Conservation (phyloP, 2,113 vertebrate genomes). For the Sphaerodactylus townsendi region DNA sequence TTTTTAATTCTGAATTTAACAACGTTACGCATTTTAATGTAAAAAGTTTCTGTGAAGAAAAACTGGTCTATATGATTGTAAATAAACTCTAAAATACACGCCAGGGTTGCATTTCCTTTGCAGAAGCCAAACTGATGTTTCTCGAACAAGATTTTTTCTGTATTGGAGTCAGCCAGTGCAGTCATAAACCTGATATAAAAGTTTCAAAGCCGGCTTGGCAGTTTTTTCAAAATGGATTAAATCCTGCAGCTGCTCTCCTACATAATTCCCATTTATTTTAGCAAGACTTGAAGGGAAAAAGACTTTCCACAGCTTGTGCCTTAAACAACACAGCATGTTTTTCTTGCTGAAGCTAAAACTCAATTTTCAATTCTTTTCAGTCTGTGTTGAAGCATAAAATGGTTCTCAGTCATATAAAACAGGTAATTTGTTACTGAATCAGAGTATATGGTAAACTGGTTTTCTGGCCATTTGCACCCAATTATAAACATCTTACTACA, state of each 20-base stretch:
- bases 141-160: too few relatives aligned
- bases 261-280: not conserved
- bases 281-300: not conserved
- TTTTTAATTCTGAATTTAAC: not conserved
- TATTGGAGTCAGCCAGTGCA: too few relatives aligned
- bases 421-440: not conserved
- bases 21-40: not conserved
- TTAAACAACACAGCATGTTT: not conserved
- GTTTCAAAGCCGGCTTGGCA: too few relatives aligned
- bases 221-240: not conserved
- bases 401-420: fast-evolving
- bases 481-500: conserved; percentile 9
- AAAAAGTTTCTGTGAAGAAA: not conserved
- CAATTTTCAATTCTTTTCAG: not conserved
- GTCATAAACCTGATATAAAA: not conserved
- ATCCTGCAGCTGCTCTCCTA: too few relatives aligned
- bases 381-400: not conserved
- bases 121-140: too few relatives aligned
- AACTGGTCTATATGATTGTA: not conserved
- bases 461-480: conserved; percentile 5
- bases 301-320: not conserved
- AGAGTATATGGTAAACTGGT: not conserved
- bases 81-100: not conserved
- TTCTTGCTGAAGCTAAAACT: not conserved
- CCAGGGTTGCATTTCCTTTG: too few relatives aligned